Evolutionary conservation across 2,797 vertebrate genomes (phyloP).

Genomic region (Gymnodraco acuticeps): DNA sequence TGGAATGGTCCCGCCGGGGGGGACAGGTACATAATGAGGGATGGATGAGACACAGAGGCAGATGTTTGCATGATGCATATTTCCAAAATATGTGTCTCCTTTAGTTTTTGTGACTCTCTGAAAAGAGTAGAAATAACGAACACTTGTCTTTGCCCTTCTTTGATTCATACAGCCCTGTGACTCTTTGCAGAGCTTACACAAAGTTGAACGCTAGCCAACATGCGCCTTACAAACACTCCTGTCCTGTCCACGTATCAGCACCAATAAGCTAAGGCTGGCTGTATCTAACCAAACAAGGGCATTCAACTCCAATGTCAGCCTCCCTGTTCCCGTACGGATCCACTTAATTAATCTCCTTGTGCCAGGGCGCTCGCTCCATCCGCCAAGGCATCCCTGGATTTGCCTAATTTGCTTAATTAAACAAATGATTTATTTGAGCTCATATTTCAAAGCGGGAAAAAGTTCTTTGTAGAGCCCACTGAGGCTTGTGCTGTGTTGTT

Average conservation of each 20-base stretch:
- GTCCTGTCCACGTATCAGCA: slow-evolving; percentile 9
- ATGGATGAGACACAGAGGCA: slow-evolving; percentile 40
- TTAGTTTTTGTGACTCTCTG: slow-evolving; percentile 9
- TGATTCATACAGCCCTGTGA: neutral
- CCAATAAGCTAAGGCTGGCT: slow-evolving; percentile 45
- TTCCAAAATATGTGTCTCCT: slow-evolving; percentile 28
- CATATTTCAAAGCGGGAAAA: slow-evolving; percentile 73
- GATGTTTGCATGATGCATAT: slow-evolving; percentile 44
- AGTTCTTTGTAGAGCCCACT: slow-evolving; percentile 64
- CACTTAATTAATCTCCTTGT: slow-evolving; percentile 82
- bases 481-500: slow-evolving; percentile 70
- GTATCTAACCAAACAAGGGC: slow-evolving; percentile 55
- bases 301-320: slow-evolving; percentile 66
- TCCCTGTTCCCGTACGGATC: slow-evolving; percentile 72
- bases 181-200: slow-evolving; percentile 1
- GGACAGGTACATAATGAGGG: slow-evolving; percentile 36
- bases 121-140: slow-evolving; percentile 35
- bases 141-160: neutral
- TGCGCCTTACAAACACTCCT: slow-evolving; percentile 21
- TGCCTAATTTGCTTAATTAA: slow-evolving; percentile 85
- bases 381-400: slow-evolving; percentile 73
- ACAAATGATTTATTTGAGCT: slow-evolving; percentile 82
- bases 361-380: slow-evolving; percentile 73
- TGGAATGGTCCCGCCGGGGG: slow-evolving; percentile 46
- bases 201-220: slow-evolving; percentile 32